phyloP scores from a whole-genome alignment of 1,140 invertebrate genomes.

The Trissolcus basalis region DNA sequence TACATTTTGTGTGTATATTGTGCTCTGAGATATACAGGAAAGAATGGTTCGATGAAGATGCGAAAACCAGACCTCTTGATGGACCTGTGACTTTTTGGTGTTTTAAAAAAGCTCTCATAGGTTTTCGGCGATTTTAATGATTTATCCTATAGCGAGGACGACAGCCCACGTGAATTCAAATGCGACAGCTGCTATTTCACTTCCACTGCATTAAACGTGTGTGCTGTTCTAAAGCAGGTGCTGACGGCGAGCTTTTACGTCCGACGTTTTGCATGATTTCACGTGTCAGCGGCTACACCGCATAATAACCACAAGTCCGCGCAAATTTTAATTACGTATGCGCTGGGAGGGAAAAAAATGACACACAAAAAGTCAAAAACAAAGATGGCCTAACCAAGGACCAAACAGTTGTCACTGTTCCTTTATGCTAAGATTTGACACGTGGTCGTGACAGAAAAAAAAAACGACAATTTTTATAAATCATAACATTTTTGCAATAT shows the following conservation, averaged over 20 bases:
- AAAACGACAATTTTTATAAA: too few relatives aligned
- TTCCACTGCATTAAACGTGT: constrained; percentile 67
- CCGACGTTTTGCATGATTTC: constrained; percentile 69
- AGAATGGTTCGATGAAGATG: too few relatives aligned
- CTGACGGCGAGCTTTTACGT: constrained; percentile 65
- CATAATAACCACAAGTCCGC: constrained; percentile 66
- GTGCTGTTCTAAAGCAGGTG: constrained; percentile 61
- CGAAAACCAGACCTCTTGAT: too few relatives aligned
- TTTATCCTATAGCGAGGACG: constrained; percentile 49
- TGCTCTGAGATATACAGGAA: too few relatives aligned
- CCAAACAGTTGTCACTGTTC: neutral
- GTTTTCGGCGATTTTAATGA: constrained; percentile 53
- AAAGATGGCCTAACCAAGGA: constrained; percentile 17
- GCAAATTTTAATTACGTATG: constrained; percentile 68
- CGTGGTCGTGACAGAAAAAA: too few relatives aligned
- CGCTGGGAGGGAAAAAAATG: constrained; percentile 26
- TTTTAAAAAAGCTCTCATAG: constrained; percentile 16
- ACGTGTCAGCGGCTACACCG: constrained; percentile 66
- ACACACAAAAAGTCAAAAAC: constrained; percentile 8
- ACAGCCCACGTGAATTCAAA: constrained; percentile 61
- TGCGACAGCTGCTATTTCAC: constrained; percentile 69
- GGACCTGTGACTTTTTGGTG: too few relatives aligned
- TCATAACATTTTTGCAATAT: too few relatives aligned
- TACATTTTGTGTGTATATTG: too few relatives aligned
- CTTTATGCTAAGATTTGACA: neutral